phyloP scores from a whole-genome alignment of 2,113 vertebrate genomes.

The Tinamus guttatus region DNA sequence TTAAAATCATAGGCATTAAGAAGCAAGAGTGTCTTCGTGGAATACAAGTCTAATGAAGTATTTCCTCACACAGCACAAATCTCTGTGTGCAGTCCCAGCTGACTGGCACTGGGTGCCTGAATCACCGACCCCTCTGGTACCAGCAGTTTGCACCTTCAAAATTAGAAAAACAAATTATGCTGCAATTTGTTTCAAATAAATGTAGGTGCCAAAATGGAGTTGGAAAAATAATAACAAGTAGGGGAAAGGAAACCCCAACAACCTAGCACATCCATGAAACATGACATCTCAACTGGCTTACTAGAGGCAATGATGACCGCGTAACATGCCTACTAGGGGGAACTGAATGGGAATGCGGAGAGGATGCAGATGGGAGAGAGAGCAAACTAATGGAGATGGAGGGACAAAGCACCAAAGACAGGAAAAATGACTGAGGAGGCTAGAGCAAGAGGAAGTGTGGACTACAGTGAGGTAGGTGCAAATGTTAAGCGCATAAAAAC shows the following conservation, averaged over 20 bases:
- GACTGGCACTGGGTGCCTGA: slow-evolving; percentile 38
- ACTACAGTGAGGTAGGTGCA: not conserved
- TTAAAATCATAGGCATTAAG: slow-evolving; percentile 85
- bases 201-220: slow-evolving; percentile 53
- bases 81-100: slow-evolving; percentile 70
- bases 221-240: slow-evolving; percentile 50
- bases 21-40: slow-evolving; percentile 78
- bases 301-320: slow-evolving; percentile 18
- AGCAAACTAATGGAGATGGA: not conserved
- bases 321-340: rapidly evolving
- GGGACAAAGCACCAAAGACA: not conserved
- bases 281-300: slow-evolving; percentile 65
- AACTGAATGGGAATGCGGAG: not conserved
- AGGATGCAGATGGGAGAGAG: not conserved
- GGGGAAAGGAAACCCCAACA: slow-evolving; percentile 14
- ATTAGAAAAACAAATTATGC: slow-evolving; percentile 78
- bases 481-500: slow-evolving; percentile 15
- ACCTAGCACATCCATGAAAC: slow-evolving; percentile 4
- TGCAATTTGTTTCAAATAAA: slow-evolving; percentile 68
- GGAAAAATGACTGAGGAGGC: not conserved
- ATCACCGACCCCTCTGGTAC: slow-evolving; percentile 44
- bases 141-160: slow-evolving; percentile 52
- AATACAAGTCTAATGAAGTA: slow-evolving; percentile 85
- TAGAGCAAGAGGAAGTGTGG: not conserved
- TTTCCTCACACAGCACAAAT: slow-evolving; percentile 73